Conservation (phyloP, 2,113 vertebrate genomes). For the Capricornis sumatraensis region DNA sequence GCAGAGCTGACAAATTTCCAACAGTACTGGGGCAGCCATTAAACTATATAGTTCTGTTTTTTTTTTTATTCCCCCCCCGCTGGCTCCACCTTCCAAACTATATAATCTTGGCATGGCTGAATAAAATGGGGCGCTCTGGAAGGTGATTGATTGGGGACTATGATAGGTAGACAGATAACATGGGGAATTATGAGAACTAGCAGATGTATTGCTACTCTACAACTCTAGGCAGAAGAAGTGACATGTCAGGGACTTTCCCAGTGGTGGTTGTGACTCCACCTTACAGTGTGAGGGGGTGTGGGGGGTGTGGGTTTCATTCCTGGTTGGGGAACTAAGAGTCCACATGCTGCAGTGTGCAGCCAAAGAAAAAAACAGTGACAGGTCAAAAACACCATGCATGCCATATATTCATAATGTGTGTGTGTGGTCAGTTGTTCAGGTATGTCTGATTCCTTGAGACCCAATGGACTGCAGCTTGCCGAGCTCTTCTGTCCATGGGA, state of each 20-base stretch:
- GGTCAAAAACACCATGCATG: not conserved
- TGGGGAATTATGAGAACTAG: not conserved
- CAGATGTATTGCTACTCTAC: not conserved
- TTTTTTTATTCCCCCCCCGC: not conserved
- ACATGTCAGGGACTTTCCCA: not conserved
- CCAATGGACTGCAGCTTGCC: not conserved
- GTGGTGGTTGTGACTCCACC: not conserved
- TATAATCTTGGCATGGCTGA: not conserved
- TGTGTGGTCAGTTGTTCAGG: not conserved
- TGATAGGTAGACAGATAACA: not conserved
- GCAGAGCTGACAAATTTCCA: not conserved
- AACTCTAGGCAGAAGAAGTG: not conserved
- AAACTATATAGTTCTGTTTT: not conserved
- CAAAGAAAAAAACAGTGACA: not conserved
- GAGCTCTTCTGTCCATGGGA: not conserved
- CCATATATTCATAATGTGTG: not conserved
- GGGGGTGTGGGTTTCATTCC: not conserved
- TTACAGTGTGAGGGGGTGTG: not conserved
- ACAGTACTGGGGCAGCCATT: not conserved
- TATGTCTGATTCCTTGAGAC: not conserved
- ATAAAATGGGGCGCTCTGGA: not conserved
- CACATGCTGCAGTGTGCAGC: not conserved
- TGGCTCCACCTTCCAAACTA: not conserved
- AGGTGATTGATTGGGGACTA: not conserved
- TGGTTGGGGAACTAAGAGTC: not conserved